Conservation (phyloP, 2,888 invertebrate genomes). For the Trypoxylon attenuatum region DNA sequence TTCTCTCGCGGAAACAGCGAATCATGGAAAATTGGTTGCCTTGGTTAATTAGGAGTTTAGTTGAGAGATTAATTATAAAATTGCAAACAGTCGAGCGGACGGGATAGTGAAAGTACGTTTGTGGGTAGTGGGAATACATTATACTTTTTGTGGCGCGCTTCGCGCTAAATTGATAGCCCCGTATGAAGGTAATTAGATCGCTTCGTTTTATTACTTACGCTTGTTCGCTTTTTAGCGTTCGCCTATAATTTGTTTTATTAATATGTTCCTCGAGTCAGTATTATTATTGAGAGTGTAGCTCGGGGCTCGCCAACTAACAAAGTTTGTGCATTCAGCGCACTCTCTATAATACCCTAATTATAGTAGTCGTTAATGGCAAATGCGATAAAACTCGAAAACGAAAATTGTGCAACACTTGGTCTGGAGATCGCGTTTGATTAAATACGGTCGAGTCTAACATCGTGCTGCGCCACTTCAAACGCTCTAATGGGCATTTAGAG, state of each 20-base stretch:
- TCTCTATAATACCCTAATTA: background rate
- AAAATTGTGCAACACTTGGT: constrained; percentile 2
- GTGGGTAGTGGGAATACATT: background rate
- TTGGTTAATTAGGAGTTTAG: background rate
- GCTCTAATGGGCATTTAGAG: constrained; percentile 25
- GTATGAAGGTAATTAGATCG: background rate
- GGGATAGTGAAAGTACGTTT: background rate
- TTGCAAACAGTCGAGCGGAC: background rate
- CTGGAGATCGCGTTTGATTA: background rate
- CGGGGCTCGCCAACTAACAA: too few relatives aligned
- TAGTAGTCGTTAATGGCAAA: background rate
- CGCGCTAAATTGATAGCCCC: background rate
- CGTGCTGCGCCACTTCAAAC: background rate
- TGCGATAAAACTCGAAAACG: background rate
- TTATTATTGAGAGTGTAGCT: too few relatives aligned
- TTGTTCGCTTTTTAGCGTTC: background rate
- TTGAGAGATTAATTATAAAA: background rate
- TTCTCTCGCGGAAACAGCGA: background rate
- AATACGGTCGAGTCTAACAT: background rate
- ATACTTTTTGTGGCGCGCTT: background rate
- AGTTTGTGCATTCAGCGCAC: background rate
- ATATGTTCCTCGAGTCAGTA: background rate
- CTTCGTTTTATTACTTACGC: background rate
- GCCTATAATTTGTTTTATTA: background rate
- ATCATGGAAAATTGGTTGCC: background rate